Evolutionary conservation across 2,113 vertebrate genomes (phyloP).

Genomic region (Narcine bancroftii): DNA sequence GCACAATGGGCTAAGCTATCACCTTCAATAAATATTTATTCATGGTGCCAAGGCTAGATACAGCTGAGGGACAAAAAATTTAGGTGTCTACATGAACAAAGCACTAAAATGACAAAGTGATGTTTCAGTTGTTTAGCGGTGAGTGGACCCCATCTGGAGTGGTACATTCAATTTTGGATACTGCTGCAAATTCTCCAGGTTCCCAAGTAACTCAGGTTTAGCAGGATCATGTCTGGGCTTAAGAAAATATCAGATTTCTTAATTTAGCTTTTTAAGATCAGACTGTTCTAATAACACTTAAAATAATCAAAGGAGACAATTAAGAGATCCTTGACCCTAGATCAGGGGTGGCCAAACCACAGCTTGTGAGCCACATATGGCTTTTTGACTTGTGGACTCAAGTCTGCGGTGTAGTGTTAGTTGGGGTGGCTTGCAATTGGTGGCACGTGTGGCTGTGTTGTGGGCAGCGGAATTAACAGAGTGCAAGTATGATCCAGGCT

Average conservation of each 20-base stretch:
- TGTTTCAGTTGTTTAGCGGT: background rate
- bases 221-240: background rate
- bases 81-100: background rate
- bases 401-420: too few species aligned
- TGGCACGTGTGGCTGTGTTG: too few species aligned
- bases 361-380: too few species aligned
- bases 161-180: background rate
- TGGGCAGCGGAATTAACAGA: too few species aligned
- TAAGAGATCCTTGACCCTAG: too few species aligned
- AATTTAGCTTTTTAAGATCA: background rate
- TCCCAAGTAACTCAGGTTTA: background rate
- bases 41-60: too few species aligned
- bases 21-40: background rate
- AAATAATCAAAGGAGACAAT: background rate
- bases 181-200: too few species aligned
- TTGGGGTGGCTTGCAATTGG: too few species aligned
- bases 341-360: too few species aligned
- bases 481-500: too few species aligned
- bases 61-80: background rate
- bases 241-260: too few species aligned
- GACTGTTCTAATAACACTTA: background rate
- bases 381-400: too few species aligned
- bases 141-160: background rate
- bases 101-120: background rate
- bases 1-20: background rate